Conservation (phyloP, 2,797 vertebrate genomes). For the Danio jaintianensis region DNA sequence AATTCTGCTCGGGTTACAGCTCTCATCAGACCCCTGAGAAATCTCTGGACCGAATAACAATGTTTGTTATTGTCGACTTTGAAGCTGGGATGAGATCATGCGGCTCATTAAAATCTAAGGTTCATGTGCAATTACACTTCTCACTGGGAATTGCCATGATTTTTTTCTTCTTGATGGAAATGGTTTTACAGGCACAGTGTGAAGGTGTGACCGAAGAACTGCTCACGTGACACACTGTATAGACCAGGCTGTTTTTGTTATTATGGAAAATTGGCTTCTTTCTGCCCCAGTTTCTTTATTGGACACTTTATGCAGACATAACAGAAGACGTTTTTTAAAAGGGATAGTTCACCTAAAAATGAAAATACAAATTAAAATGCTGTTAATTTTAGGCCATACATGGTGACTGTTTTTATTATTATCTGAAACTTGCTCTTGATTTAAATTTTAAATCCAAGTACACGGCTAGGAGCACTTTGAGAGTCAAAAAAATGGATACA, state of each 20-base stretch:
- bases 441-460: too few relatives aligned
- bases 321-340: background rate
- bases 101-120: conserved; percentile 28
- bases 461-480: too few relatives aligned
- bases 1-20: conserved; percentile 29
- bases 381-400: too few relatives aligned
- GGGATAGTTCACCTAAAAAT: too few relatives aligned
- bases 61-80: conserved; percentile 9
- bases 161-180: background rate
- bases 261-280: conserved; percentile 25
- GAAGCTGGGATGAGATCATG: conserved; percentile 23
- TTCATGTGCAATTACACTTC: conserved; percentile 15
- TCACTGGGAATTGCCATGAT: background rate
- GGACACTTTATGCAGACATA: background rate
- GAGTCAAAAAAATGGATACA: too few relatives aligned
- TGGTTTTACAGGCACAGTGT: conserved; percentile 29
- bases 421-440: too few relatives aligned
- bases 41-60: conserved; percentile 22
- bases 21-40: conserved; percentile 36
- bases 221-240: background rate
- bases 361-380: too few relatives aligned
- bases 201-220: conserved; percentile 11
- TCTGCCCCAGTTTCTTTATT: background rate
- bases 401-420: too few relatives aligned
- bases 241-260: conserved; percentile 5